Evolutionary conservation across 2,888 invertebrate species (phyloP).

Genomic region (Rhagonycha fulva): DNA sequence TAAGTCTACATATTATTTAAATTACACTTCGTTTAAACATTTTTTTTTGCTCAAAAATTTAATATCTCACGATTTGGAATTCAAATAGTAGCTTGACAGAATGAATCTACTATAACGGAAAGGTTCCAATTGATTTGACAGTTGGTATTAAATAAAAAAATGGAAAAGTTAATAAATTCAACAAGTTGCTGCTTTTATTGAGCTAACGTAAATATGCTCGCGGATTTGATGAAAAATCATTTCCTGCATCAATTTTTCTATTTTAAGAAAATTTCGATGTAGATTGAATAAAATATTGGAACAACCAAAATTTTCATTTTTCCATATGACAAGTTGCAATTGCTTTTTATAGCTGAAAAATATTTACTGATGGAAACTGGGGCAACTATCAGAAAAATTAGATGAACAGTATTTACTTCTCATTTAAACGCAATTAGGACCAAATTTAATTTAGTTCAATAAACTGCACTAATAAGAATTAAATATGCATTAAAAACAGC

Average conservation of each 20-base stretch:
- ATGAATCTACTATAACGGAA: not conserved
- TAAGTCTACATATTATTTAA: too few species aligned
- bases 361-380: not conserved
- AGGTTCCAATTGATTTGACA: not conserved
- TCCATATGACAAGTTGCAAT: not conserved
- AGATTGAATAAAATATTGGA: not conserved
- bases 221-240: not conserved
- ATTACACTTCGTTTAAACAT: not conserved
- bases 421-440: not conserved
- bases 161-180: not conserved
- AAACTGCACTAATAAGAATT: not conserved
- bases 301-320: not conserved
- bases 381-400: not conserved
- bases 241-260: not conserved
- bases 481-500: not conserved
- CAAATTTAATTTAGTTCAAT: not conserved
- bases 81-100: not conserved
- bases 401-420: too few species aligned
- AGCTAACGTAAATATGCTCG: not conserved
- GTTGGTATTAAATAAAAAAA: not conserved
- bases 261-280: not conserved
- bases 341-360: not conserved
- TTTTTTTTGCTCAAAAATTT: not conserved
- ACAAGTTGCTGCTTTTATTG: not conserved
- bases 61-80: not conserved